Base-by-base conservation (phyloP, 2,113 vertebrate species). In the Ursus arctos region DNA sequence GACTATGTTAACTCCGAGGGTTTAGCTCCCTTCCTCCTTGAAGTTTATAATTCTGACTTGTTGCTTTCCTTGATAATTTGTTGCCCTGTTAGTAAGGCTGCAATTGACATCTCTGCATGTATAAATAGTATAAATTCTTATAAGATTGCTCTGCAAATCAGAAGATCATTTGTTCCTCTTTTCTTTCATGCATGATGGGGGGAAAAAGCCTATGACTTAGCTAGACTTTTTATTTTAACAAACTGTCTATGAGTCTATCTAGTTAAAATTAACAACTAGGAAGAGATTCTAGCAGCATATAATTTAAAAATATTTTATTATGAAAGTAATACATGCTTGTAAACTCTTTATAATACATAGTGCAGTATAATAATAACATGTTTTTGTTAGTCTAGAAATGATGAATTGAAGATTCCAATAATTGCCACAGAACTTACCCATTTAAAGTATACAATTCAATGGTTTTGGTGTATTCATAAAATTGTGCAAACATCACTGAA, bases 341-440 rank as follows among this genome's bases (percentile, higher is more conserved):
- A 81, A 93, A 31, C 43, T 63, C 74, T 51, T 72, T 28, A 67
- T 88, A 74, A 72, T 36, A 81, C 16, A 26, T 74, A 83, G 4
- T 83, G 5, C 43, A 43, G 26, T 83, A 55, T 94, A 63, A 40
- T 71, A 47, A n/a, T 59, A 55, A 40, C 21, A 86, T 59, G 31
- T 77, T 82, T 88, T 89, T 90, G 33, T 80, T 88, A 89, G 55
- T 31, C 18, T 67, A 47, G 47, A 91, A 82, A 36, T 91, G 77
- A 84, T 77, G 7, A 76, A 63, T 22, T 65, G 28, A 90, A 76
- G 36, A 10, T 55, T 55, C 47, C 19, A 90, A 14, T 89, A 55
- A 33, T 94, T 88, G 21, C 6, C 8, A 47, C 47, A 76, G 40
- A 76, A 76, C 40, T 76, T 76, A 28, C 24, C 72, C 24, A 76